phyloP scores from a whole-genome alignment of 2,113 vertebrate genomes.

The Mixornis gularis region DNA sequence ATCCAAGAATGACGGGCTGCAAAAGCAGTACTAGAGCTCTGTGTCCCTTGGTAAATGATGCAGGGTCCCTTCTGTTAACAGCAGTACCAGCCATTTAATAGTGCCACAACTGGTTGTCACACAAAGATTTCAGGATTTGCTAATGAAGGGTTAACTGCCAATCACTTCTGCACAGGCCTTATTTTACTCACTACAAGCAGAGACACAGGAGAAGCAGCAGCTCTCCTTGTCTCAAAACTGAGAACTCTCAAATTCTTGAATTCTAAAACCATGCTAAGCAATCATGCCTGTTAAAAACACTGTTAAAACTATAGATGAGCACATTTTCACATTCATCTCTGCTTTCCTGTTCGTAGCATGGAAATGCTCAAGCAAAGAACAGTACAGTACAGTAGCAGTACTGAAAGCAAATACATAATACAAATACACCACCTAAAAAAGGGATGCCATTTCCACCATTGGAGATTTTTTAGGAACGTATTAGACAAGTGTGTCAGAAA shows the following conservation, averaged over 20 bases:
- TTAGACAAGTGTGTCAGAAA: neutral
- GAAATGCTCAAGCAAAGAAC: neutral
- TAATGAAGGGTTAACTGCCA: neutral
- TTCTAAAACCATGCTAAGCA: neutral
- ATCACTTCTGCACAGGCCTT: neutral
- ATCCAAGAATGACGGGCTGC: neutral
- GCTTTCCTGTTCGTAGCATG: accelerated
- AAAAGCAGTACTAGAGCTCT: neutral
- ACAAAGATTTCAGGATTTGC: neutral
- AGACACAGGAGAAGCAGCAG: neutral
- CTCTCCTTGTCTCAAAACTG: neutral
- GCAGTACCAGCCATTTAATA: neutral
- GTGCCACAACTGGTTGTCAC: neutral
- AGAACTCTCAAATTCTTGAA: neutral
- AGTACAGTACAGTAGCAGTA: neutral
- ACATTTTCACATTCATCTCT: neutral
- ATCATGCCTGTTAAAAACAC: neutral
- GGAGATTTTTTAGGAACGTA: neutral
- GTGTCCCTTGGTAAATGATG: neutral
- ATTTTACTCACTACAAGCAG: neutral
- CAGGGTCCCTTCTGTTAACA: neutral
- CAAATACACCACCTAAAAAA: neutral
- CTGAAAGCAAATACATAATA: neutral
- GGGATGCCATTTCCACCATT: neutral
- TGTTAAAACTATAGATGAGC: neutral